phyloP scores from a whole-genome alignment of 2,888 invertebrate genomes.

The Anthoptus insignis region DNA sequence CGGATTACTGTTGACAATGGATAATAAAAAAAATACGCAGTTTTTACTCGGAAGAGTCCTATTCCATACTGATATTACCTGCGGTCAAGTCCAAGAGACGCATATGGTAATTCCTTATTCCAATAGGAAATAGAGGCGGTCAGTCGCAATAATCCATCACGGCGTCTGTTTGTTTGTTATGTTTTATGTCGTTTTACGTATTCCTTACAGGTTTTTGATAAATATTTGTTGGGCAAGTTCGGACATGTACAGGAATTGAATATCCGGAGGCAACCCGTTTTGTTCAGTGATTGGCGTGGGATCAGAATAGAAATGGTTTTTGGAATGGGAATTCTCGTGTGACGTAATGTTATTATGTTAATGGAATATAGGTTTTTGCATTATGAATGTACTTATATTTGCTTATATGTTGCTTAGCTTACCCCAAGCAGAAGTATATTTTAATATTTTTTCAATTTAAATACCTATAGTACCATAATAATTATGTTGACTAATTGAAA shows the following conservation, averaged over 20 bases:
- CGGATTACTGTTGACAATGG: no score
- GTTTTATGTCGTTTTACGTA: slow-evolving; percentile 85
- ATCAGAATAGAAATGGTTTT: slow-evolving; percentile 50
- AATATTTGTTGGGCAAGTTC: slow-evolving; percentile 83
- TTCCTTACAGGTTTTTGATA: slow-evolving; percentile 86
- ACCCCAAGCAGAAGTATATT: no score
- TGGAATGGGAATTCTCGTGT: not conserved
- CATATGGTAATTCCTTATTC: slow-evolving; percentile 87
- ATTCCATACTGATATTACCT: slow-evolving; percentile 57
- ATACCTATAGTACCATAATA: no score
- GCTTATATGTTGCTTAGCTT: no score
- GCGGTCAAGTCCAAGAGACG: slow-evolving; percentile 70
- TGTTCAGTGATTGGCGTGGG: slow-evolving; percentile 74
- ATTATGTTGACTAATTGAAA: no score
- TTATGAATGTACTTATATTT: not conserved
- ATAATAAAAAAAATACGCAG: no score
- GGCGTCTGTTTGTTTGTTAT: slow-evolving; percentile 76
- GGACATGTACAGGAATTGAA: slow-evolving; percentile 84
- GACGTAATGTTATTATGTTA: not conserved
- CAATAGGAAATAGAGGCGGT: slow-evolving; percentile 86
- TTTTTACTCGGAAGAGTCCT: slow-evolving; percentile 44
- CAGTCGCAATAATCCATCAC: slow-evolving; percentile 86
- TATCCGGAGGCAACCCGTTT: slow-evolving; percentile 75
- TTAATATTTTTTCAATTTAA: no score
- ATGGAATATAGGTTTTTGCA: slow-evolving; percentile 1